phyloP scores from a whole-genome alignment of 2,888 invertebrate species.

The Noctua pronuba region DNA sequence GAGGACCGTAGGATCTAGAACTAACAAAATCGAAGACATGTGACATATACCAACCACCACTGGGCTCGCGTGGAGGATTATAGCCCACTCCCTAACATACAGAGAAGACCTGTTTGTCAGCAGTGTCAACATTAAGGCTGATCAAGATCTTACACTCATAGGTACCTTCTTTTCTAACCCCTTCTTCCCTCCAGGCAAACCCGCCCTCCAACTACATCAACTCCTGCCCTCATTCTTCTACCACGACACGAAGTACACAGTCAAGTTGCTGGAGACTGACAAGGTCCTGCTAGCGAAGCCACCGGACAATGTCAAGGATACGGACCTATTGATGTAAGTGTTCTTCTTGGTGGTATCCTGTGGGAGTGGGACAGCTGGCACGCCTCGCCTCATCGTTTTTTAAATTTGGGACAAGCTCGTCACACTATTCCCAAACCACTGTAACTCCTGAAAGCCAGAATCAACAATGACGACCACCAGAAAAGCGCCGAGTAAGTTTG shows the following conservation, averaged over 20 bases:
- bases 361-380: neutral
- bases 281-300: conserved; percentile 82
- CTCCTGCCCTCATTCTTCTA: conserved; percentile 81
- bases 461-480: no score
- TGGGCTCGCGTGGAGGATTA: neutral
- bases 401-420: no score
- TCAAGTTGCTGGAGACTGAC: conserved; percentile 79
- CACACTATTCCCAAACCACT: no score
- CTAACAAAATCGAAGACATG: neutral
- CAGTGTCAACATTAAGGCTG: neutral
- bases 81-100: neutral
- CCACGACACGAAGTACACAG: conserved; percentile 84
- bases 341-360: neutral
- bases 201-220: conserved; percentile 81
- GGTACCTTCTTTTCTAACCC: neutral
- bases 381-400: neutral
- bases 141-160: neutral
- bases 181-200: conserved; percentile 76
- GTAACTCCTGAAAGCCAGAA: no score
- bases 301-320: conserved; percentile 78
- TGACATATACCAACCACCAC: neutral
- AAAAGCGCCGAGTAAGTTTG: no score
- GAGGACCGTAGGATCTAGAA: no score
- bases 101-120: neutral
- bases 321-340: conserved; percentile 73